These are phyloP conservation scores for Trypoxylon attenuatum DNA, from an alignment of 2,888 invertebrate species.

Conservation along the genomic window DNA sequence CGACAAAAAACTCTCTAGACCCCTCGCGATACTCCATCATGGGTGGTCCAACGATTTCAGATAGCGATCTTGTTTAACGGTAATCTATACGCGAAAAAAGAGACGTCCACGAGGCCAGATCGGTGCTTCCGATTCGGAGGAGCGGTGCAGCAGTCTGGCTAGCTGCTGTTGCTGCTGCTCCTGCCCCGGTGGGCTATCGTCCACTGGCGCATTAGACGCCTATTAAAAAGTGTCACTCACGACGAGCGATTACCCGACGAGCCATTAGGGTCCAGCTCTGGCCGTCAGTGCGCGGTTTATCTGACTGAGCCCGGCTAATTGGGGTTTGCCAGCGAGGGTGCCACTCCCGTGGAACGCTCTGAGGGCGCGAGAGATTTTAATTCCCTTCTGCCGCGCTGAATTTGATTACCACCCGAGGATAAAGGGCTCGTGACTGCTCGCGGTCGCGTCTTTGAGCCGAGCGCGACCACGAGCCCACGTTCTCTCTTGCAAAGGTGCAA, in stretches of 20 bases:
- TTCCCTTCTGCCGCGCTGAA: constrained; percentile 39
- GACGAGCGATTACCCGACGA: neutral
- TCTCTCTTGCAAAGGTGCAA: too few relatives aligned
- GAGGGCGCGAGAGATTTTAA: constrained; percentile 41
- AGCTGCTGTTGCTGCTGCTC: too few relatives aligned
- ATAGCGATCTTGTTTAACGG: constrained; percentile 52
- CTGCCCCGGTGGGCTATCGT: neutral
- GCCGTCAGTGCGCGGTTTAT: too few relatives aligned
- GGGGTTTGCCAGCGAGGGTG: neutral
- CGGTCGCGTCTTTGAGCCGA: neutral
- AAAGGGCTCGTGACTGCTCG: constrained; percentile 19
- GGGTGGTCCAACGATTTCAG: constrained; percentile 49
- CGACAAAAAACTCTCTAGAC: constrained; percentile 41
- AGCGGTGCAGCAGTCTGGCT: constrained; percentile 14
- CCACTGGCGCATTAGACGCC: neutral
- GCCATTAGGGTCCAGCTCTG: neutral
- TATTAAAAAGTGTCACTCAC: neutral
- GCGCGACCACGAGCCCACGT: too few relatives aligned
- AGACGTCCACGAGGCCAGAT: constrained; percentile 23
- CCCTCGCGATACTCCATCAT: constrained; percentile 45
- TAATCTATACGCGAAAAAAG: constrained; percentile 40
- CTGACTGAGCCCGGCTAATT: neutral
- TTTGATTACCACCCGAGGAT: constrained; percentile 46
- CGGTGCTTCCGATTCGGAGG: constrained; percentile 32
- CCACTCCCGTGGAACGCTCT: constrained; percentile 4